These are phyloP conservation scores for Drosophila mauritiana DNA, from an alignment of 1,140 invertebrate genomes.

Conservation along the genomic window DNA sequence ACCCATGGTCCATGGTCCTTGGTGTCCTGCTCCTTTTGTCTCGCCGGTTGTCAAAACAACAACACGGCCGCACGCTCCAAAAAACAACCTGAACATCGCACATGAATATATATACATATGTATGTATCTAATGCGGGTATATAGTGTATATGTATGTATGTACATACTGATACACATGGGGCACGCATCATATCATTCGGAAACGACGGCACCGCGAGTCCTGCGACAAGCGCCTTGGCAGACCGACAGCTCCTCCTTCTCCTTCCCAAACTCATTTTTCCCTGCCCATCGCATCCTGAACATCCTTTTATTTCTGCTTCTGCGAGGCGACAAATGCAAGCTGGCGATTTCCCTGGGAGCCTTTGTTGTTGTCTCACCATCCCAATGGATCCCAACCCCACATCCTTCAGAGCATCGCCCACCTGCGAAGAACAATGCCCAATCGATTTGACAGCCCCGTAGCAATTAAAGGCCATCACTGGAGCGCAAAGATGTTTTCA, in stretches of 20 bases:
- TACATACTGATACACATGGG: conserved; percentile 29
- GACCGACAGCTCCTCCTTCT: neutral
- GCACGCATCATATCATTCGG: conserved; percentile 71
- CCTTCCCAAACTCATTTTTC: neutral
- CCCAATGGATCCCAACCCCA: neutral
- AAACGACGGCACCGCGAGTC: conserved; percentile 65
- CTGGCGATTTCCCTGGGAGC: conserved; percentile 61
- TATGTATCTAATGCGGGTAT: neutral
- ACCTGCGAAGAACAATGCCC: conserved; percentile 21
- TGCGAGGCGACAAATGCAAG: conserved; percentile 71
- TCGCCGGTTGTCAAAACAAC: conserved; percentile 67
- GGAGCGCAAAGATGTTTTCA: conserved; percentile 4
- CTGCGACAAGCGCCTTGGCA: conserved; percentile 64
- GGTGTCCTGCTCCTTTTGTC: conserved; percentile 36
- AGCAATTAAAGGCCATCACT: conserved; percentile 27
- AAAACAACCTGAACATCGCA: conserved; percentile 56
- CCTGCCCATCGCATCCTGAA: conserved; percentile 1
- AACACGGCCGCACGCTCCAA: conserved; percentile 62
- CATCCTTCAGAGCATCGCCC: neutral
- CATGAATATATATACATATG: conserved; percentile 3
- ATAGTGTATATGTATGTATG: neutral
- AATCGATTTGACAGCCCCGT: conserved; percentile 13
- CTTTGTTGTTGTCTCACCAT: conserved; percentile 57
- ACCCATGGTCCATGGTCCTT: conserved; percentile 12
- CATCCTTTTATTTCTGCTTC: neutral